Evolutionary conservation across 2,888 invertebrate species (phyloP).

Genomic region (Galerucella pusilla): DNA sequence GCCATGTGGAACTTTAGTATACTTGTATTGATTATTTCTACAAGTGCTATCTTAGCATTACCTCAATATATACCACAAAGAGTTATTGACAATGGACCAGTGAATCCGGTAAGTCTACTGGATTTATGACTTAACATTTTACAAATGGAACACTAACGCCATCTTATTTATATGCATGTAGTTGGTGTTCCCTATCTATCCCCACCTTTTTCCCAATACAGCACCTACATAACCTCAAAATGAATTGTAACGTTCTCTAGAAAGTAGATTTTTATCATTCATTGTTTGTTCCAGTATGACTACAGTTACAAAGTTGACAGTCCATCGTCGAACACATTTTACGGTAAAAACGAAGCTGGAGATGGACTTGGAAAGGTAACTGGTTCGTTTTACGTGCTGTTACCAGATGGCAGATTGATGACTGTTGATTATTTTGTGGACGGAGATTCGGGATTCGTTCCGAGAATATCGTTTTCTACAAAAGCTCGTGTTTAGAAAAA

Average conservation of each 20-base stretch:
- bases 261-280: not conserved
- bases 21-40: not conserved
- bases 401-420: slow-evolving; percentile 79
- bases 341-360: slow-evolving; percentile 76
- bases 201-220: too few species aligned
- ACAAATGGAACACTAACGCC: not conserved
- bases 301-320: slow-evolving; percentile 81
- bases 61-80: slow-evolving; percentile 24
- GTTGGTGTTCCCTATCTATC: too few species aligned
- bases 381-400: slow-evolving; percentile 75
- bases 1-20: not conserved
- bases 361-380: slow-evolving; percentile 73
- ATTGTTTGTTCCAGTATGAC: slow-evolving; percentile 70
- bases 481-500: not conserved
- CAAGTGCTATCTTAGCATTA: not conserved
- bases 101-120: slow-evolving; percentile 44
- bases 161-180: not conserved
- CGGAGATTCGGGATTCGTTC: slow-evolving; percentile 78
- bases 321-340: slow-evolving; percentile 74
- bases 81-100: slow-evolving; percentile 31
- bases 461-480: slow-evolving; percentile 71
- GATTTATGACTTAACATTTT: not conserved
- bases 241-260: not conserved
- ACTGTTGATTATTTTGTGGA: slow-evolving; percentile 79
- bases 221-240: too few species aligned